Base-by-base conservation (phyloP, 2,888 invertebrate species). In the Asteroscopus sphinx region DNA sequence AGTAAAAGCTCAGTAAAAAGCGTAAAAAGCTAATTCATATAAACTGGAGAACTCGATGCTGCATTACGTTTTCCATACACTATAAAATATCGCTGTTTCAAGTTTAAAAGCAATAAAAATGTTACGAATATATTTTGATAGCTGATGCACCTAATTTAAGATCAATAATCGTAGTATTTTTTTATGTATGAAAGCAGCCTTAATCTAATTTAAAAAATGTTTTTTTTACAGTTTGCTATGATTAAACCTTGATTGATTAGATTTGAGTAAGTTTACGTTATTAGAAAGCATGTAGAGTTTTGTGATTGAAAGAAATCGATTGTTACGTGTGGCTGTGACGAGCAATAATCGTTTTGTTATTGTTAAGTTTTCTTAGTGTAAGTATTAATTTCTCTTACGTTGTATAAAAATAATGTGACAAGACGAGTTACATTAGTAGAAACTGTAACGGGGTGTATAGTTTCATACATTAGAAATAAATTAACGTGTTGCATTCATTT, bases 1-100 rank as follows among this genome's bases (percentile, higher is more conserved):
- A 79, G 79, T 81, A 85, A 82, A 84, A 83, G 76, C 76, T 53
- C 72, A 62, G 77, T 77, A 79, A 77, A n/a, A n/a, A n/a, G n/a
- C n/a, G n/a, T n/a, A n/a, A n/a, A n/a, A 75, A 77, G 72, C 73
- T 35, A 59, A 45, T 57, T 62, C 55, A 54, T 54, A 56, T 44
- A 51, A 47, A 58, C 45, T 32, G 39, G 21, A 55, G 55, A 62
- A 44, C 12, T 40, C 35, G 12, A 39, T 51, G 26, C 30, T 63
- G 17, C 37, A 36, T 59, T 30, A 51, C 25, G 17, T 44, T 44
- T 51, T 42, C 1, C 46, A 41, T 51, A 41, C 32, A 48, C 13
- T 6, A 21, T 21, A 33, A n/a, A n/a, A n/a, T 33, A 53, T 35
- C 17, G 21, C 9, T 39, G 28, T 42, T 58, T 47, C 26, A 36